Evolutionary conservation across 1,140 invertebrate genomes (phyloP), one percentile per base, ranked within the genome.

Genomic region (Bombus terrestris): DNA sequence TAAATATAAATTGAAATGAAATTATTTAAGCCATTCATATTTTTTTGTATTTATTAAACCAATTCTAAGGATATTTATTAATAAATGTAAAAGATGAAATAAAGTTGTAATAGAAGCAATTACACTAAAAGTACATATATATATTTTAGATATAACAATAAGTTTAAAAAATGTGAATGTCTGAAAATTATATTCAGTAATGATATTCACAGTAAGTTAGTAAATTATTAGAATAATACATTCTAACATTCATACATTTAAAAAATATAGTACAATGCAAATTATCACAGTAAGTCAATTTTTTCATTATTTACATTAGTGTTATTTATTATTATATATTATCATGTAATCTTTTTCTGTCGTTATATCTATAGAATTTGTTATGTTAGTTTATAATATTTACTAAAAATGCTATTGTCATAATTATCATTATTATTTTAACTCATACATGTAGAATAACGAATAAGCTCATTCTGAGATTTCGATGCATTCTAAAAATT

Each of bases 391-490:
- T 53, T 22, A 22, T 53, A 53, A 22, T 68, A 68, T 22, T 22
- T 22, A 39, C 3, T 66, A 35, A 32, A 18, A 35, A 66, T 35
- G n/a, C 25, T 62, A 62, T 43, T 41, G 28, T 13, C 5, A 78
- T 9, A 37, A 57, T 25, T 37, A 15, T 28, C 15, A 76, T 43
- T 15, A 9, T 59, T 37, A 9, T 57, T 37, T 28, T 76, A 37
- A 35, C n/a, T 81, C 53, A 64, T 82, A 66, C n/a, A 12, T 66
- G 47, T 22, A 53, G 47, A 75, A 82, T 53, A 28, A 62, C 6
- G 59, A 81, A 43, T 59, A 41, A 37, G 53, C 43, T 1, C 35
- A 72, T 35, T 43, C n/a, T 15, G n/a, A 73, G 43, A 73, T 22
- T 41, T 82, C 39, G 39, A 59, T 35, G n/a, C 28, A 76, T 74